Evolutionary conservation across 1,140 invertebrate genomes (phyloP), one percentile per base, ranked within the genome.

Genomic region (Trachymyrmex septentrionalis): DNA sequence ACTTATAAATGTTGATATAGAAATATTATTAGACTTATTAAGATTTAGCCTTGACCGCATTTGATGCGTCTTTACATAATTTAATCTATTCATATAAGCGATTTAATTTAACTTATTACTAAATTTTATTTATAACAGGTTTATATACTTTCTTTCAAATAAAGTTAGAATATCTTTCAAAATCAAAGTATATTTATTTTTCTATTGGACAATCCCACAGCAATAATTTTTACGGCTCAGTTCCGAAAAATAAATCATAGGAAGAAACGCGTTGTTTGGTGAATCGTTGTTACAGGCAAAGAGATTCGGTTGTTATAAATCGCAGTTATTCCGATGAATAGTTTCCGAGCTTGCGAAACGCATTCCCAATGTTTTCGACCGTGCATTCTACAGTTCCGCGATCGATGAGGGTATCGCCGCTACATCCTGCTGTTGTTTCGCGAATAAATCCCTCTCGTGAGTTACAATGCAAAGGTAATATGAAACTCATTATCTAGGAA

Each of bases 401-500:
- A 84, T 84, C 69, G 80, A 84, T 73, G 69, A 14, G 55, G n/a
- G 27, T 48, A 59, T 21, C 21, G 14, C 77, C 6, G n/a, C 24
- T 10, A 21, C 50, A 44, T 21, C 21, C 66, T 21, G 24, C 55
- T 48, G 55, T 84, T 84, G 80, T 84, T 75, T 16, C 34, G 69
- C 69, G 69, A 50, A 75, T 84, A 84, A 84, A 84, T 84, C 69
- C 66, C 55, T 64, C 53, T 14, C 80, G 80, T 44, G 55, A 84
- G 80, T 63, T 84, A 72, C 80, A 75, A 48, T 34, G 69, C 55
- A 63, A 84, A 84, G 69, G 69, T 84, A 84, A 84, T 71, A 57
- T 63, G 80, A 84, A 84, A 84, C 69, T 84, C 80, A 84, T 84
- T 84, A 84, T 84, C 80, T 84, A 84, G 80, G 69, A 84, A 84